phyloP scores from a whole-genome alignment of 1,140 invertebrate species.

The Cydia strobilella region DNA sequence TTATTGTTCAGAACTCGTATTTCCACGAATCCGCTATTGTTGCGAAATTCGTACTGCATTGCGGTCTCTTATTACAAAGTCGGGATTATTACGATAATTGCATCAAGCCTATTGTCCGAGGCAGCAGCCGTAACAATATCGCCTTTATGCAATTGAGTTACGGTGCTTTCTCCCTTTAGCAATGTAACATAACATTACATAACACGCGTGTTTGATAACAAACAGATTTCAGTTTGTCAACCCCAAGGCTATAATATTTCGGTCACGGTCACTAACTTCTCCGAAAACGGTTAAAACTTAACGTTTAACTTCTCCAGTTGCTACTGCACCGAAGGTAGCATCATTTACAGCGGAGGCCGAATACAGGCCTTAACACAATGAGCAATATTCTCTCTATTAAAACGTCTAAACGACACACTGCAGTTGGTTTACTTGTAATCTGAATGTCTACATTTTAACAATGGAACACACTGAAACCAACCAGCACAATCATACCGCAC shows the following conservation, averaged over 20 bases:
- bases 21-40: not conserved
- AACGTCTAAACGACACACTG: no score
- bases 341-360: slow-evolving; percentile 5
- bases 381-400: not conserved
- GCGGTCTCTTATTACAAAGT: slow-evolving; percentile 1
- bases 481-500: slow-evolving; percentile 13
- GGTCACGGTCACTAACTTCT: slow-evolving; percentile 12
- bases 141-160: slow-evolving; percentile 23
- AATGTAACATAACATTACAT: not conserved
- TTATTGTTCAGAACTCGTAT: not conserved
- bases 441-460: not conserved
- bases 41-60: not conserved
- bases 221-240: slow-evolving; percentile 7
- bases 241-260: not conserved
- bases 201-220: not conserved
- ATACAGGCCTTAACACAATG: not conserved
- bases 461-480: not conserved
- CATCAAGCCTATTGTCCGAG: not conserved
- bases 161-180: slow-evolving; percentile 8
- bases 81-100: slow-evolving; percentile 13
- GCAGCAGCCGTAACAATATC: not conserved
- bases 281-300: not conserved
- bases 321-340: not conserved
- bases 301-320: no score
- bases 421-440: not conserved